Percentiles rank a stretch among this genome's conserved stretches.
Evolutionary conservation across 2,888 invertebrate species (phyloP).

Genomic region (Margaritifera margaritifera): DNA sequence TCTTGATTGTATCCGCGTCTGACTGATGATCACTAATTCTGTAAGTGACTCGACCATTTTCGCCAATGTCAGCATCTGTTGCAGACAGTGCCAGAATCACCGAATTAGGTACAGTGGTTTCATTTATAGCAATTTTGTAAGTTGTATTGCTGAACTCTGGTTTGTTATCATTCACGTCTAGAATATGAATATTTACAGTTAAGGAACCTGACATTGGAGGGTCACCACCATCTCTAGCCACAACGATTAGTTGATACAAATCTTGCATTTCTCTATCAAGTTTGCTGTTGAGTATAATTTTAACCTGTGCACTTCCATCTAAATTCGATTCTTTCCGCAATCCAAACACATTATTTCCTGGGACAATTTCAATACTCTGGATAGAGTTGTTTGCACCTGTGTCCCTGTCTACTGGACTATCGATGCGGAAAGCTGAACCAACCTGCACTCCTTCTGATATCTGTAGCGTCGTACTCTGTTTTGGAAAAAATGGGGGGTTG

Average conservation of each 20-base stretch:
- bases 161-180: slow-evolving; percentile 61
- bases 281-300: slow-evolving; percentile 39
- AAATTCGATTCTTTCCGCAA: slow-evolving; percentile 14
- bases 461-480: slow-evolving; percentile 28
- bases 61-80: slow-evolving; percentile 87
- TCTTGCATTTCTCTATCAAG: slow-evolving; percentile 58
- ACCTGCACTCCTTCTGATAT: slow-evolving; percentile 50
- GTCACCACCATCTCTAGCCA: slow-evolving; percentile 57
- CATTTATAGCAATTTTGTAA: slow-evolving; percentile 55
- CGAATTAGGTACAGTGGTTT: slow-evolving; percentile 43
- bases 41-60: slow-evolving; percentile 78
- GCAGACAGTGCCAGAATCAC: slow-evolving; percentile 79
- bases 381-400: slow-evolving; percentile 53
- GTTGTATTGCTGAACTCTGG: slow-evolving; percentile 47
- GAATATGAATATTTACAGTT: slow-evolving; percentile 51
- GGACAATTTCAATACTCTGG: slow-evolving; percentile 43
- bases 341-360: slow-evolving; percentile 18
- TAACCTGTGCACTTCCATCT: slow-evolving; percentile 19
- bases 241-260: slow-evolving; percentile 47
- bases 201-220: slow-evolving; percentile 46
- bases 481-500: slow-evolving; percentile 52
- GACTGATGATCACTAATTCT: slow-evolving; percentile 59
- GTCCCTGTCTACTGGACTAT: slow-evolving; percentile 54
- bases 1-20: slow-evolving; percentile 33
- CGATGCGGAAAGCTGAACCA: slow-evolving; percentile 36